These are phyloP conservation scores for Pagrus major DNA, from an alignment of 2,113 vertebrate genomes.

Conservation along the genomic window DNA sequence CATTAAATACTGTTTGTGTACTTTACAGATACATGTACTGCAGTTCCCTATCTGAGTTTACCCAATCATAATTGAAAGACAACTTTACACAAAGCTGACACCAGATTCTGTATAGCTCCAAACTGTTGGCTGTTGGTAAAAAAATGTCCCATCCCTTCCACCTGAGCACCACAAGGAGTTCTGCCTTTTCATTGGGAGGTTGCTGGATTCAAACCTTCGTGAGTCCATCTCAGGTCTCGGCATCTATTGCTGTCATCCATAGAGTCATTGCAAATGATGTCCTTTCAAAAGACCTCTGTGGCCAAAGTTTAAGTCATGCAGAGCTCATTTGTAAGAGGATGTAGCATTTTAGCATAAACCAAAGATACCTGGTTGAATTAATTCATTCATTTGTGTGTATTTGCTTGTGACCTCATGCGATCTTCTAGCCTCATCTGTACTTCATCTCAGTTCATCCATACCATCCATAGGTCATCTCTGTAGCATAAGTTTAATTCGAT, in stretches of 20 bases:
- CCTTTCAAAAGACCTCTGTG: constrained; percentile 23
- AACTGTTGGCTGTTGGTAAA: too few relatives aligned
- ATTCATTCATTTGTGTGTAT: constrained; percentile 25
- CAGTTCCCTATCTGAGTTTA: too few relatives aligned
- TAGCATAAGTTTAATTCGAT: background rate
- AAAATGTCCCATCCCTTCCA: too few relatives aligned
- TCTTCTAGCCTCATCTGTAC: background rate
- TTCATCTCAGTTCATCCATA: background rate
- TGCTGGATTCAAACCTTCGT: constrained; percentile 98
- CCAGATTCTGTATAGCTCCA: too few relatives aligned
- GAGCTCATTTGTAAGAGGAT: constrained; percentile 61
- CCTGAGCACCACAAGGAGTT: too few relatives aligned
- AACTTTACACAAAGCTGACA: too few relatives aligned
- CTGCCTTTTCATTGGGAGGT: constrained; percentile 86
- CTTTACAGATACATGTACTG: too few relatives aligned
- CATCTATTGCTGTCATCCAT: background rate
- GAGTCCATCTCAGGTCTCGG: constrained; percentile 1
- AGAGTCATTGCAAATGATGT: constrained; percentile 33
- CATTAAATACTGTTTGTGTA: too few relatives aligned
- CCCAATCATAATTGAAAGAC: too few relatives aligned
- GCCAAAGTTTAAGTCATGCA: constrained; percentile 33
- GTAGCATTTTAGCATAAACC: constrained; percentile 32
- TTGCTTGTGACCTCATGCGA: constrained; percentile 29
- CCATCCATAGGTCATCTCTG: background rate
- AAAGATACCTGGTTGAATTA: constrained; percentile 32